These are phyloP conservation scores for Gymnocheta viridis DNA, from an alignment of 2,888 invertebrate species.

Conservation along the genomic window DNA sequence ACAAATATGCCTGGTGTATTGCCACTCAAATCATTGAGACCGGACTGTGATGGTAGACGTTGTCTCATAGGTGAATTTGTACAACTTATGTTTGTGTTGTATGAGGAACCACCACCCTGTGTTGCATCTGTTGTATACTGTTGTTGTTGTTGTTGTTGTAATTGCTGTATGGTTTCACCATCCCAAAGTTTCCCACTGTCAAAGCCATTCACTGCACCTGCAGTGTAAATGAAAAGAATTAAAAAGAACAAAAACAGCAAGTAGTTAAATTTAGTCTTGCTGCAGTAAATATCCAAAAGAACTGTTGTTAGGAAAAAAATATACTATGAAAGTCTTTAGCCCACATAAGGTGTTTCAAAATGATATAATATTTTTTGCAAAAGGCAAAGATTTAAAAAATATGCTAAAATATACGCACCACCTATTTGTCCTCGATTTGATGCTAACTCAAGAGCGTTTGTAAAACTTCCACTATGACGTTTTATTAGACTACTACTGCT, in stretches of 20 bases:
- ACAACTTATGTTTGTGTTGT: slow-evolving; percentile 40
- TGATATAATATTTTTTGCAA: too few relatives aligned
- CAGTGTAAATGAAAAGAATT: background rate
- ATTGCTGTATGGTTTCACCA: slow-evolving; percentile 56
- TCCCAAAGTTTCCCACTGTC: slow-evolving; percentile 50
- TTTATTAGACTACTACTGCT: slow-evolving; percentile 20
- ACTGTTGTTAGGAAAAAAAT: too few relatives aligned
- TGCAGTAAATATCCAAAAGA: too few relatives aligned
- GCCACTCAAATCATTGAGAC: slow-evolving; percentile 64
- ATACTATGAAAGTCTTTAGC: too few relatives aligned
- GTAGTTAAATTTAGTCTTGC: background rate
- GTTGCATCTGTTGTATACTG: slow-evolving; percentile 50
- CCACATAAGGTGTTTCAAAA: too few relatives aligned
- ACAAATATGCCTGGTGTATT: slow-evolving; percentile 63
- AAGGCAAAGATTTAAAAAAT: background rate
- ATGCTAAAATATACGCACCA: slow-evolving; percentile 16
- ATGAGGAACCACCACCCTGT: slow-evolving; percentile 40
- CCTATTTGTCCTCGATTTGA: slow-evolving; percentile 47
- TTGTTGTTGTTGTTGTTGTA: slow-evolving; percentile 46
- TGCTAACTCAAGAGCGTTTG: slow-evolving; percentile 30
- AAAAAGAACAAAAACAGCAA: background rate
- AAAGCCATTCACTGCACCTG: slow-evolving; percentile 65
- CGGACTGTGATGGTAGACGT: slow-evolving; percentile 63
- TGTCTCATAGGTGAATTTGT: slow-evolving; percentile 63
- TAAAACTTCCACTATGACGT: slow-evolving; percentile 56